Evolutionary conservation across 2,113 vertebrate genomes (phyloP).

Genomic region (Ochotona curzoniae): DNA sequence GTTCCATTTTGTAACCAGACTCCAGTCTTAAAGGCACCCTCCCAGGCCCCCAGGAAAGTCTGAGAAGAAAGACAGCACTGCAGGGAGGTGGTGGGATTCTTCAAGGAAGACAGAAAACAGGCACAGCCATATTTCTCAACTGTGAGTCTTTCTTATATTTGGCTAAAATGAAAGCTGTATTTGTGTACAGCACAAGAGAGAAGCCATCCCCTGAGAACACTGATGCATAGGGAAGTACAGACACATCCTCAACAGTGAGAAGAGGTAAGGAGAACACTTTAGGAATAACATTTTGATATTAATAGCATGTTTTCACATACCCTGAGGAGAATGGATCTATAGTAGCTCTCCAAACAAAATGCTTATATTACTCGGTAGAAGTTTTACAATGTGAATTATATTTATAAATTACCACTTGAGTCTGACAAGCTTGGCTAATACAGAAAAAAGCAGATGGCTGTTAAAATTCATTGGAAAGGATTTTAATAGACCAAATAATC

Average conservation of each 20-base stretch:
- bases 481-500: neutral
- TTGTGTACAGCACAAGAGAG: neutral
- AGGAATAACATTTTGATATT: neutral
- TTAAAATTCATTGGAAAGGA: conserved; percentile 16
- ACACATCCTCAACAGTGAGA: neutral
- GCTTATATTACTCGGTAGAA: neutral
- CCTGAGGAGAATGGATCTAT: conserved; percentile 16
- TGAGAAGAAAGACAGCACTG: neutral
- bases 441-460: neutral
- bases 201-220: neutral
- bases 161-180: neutral
- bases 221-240: neutral
- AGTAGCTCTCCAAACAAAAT: neutral
- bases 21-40: neutral
- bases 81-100: neutral
- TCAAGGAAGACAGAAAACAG: neutral
- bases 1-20: neutral
- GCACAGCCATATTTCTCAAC: neutral
- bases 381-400: neutral
- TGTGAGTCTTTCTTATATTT: neutral
- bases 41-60: neutral
- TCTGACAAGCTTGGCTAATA: neutral
- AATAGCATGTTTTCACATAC: neutral
- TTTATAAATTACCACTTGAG: neutral
- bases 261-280: neutral